Conservation (phyloP, 2,888 invertebrate species). For the Ichneumoninae sp. region DNA sequence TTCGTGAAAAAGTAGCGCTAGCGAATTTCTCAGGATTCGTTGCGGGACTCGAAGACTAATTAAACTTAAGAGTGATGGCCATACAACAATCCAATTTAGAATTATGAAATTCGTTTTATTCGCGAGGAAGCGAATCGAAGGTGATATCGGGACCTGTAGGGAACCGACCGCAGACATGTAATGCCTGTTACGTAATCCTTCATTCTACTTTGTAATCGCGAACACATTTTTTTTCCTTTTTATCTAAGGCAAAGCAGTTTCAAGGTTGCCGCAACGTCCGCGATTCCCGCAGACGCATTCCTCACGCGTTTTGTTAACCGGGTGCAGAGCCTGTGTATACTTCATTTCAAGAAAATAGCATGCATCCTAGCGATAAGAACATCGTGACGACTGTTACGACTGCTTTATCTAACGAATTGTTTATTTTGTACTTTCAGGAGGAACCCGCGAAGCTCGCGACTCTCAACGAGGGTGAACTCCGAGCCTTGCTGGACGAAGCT, state of each 20-base stretch:
- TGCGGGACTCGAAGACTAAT: too few relatives aligned
- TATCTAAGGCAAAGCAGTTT: constrained; percentile 31
- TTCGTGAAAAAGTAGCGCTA: too few relatives aligned
- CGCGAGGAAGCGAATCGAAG: background rate
- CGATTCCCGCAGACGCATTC: constrained; percentile 1
- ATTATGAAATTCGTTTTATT: background rate
- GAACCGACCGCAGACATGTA: constrained; percentile 23
- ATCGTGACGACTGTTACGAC: background rate
- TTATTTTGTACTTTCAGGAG: constrained; percentile 77
- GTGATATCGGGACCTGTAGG: constrained; percentile 12
- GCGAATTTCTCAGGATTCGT: too few relatives aligned
- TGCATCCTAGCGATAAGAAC: background rate
- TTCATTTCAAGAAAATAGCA: background rate
- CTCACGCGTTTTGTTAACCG: constrained; percentile 30
- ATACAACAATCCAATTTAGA: too few relatives aligned
- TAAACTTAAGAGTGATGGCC: too few relatives aligned
- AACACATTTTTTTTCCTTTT: constrained; percentile 52
- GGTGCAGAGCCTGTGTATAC: background rate
- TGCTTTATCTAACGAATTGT: constrained; percentile 9
- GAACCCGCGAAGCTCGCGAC: constrained; percentile 84
- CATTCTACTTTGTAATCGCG: constrained; percentile 68
- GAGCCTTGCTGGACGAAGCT: constrained; percentile 92
- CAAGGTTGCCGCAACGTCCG: constrained; percentile 41
- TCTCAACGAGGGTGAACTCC: constrained; percentile 91
- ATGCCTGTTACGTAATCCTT: constrained; percentile 64